Conservation (phyloP, 2,888 invertebrate genomes). For the Pachliopta kotzebuea region DNA sequence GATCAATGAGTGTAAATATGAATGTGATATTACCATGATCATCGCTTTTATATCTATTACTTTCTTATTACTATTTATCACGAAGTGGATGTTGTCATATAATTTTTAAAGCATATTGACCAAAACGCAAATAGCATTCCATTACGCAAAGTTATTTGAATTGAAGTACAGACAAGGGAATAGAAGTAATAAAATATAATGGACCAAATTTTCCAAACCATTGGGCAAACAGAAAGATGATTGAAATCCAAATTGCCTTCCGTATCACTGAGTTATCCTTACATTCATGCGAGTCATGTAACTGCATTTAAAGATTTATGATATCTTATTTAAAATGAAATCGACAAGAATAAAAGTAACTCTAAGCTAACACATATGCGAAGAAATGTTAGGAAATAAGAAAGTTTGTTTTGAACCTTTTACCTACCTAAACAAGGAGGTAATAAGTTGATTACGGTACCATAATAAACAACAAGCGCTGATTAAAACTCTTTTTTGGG, state of each 20-base stretch:
- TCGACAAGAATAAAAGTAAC: neutral
- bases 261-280: constrained; percentile 19
- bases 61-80: too few species aligned
- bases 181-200: constrained; percentile 25
- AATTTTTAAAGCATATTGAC: neutral
- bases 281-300: constrained; percentile 11
- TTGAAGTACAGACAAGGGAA: neutral
- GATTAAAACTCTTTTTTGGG: too few species aligned
- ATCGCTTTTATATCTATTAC: too few species aligned
- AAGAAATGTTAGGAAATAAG: too few species aligned
- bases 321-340: neutral
- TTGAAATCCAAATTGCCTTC: constrained; percentile 27
- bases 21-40: too few species aligned
- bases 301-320: constrained; percentile 11
- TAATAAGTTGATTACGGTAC: too few species aligned
- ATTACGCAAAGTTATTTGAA: neutral
- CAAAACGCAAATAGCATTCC: neutral
- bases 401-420: too few species aligned
- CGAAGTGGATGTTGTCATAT: too few species aligned
- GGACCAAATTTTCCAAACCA: constrained; percentile 25
- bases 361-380: too few species aligned
- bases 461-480: too few species aligned
- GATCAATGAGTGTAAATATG: too few species aligned
- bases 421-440: too few species aligned
- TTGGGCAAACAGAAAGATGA: constrained; percentile 26